Evolutionary conservation across 2,797 vertebrate species (phyloP), one percentile per base, ranked within the genome.

Genomic region (Prunella strophiata): DNA sequence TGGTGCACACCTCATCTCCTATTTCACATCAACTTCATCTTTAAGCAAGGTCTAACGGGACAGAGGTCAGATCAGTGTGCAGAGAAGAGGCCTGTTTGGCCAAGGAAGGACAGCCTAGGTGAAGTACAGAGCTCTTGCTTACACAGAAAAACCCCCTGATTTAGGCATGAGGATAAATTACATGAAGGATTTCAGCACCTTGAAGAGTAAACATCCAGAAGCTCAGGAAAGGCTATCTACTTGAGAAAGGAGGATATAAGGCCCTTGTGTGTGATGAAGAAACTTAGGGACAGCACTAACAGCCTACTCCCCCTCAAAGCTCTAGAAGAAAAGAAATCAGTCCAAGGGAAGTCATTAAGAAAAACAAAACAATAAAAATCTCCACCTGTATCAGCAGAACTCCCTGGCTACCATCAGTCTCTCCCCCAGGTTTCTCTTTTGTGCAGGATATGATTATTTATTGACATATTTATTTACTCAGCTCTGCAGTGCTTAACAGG

Each of bases 371-470:
- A 94, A 83, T 89, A 88, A 91, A 95, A 91, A 48, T n/a, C 59
- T 93, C 62, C 45, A 94, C 83, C 71, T 93, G 51, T 72, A 86
- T 70, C 76, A 74, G 91, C 59, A 88, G 63, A 94, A 90, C 80
- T 93, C 95, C 71, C 82, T 85, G 71, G 42, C 52, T 86, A 86
- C 76, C 82, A 78, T 75, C 79, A 85, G 58, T 47, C 55, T 91
- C 68, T 88, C 66, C 62, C 70, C 27, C 70, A 88, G 32, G 51
- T 84, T 96, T 79, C 71, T 92, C 59, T 73, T 94, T 84, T 45
- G 76, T 54, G 76, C 61, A 79, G 71, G 55, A 78, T 94, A 78
- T 52, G 76, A 94, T 95, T 96, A 85, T 91, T 95, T 96, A 93
- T 58, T 76, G 92, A 76, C 76, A 11, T 70, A 93, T 52, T 87